These are phyloP conservation scores for Tinea trinotella DNA, from an alignment of 2,888 invertebrate genomes.

Conservation along the genomic window DNA sequence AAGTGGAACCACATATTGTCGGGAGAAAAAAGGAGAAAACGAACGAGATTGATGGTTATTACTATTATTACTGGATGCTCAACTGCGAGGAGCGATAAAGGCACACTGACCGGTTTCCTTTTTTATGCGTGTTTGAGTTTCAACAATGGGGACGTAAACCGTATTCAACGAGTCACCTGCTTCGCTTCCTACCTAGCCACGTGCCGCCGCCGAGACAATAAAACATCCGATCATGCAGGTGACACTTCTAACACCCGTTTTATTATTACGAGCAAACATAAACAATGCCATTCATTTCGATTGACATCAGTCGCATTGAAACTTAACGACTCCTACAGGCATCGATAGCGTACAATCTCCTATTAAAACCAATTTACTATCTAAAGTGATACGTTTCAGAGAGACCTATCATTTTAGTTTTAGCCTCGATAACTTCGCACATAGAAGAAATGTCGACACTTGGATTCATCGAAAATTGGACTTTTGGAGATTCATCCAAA, in stretches of 20 bases:
- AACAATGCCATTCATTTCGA: background rate
- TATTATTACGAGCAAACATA: background rate
- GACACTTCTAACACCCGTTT: slow-evolving; percentile 5
- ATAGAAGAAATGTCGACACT: too few relatives aligned
- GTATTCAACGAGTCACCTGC: slow-evolving; percentile 63
- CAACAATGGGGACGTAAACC: slow-evolving; percentile 65
- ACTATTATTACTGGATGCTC: slow-evolving; percentile 65
- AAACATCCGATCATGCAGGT: slow-evolving; percentile 15
- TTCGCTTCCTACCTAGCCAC: slow-evolving; percentile 37
- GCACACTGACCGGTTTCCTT: slow-evolving; percentile 65
- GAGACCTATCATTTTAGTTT: too few relatives aligned
- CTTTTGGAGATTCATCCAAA: too few relatives aligned
- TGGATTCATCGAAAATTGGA: too few relatives aligned
- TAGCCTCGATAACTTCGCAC: too few relatives aligned
- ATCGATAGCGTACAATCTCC: too few relatives aligned
- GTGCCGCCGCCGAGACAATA: slow-evolving; percentile 30
- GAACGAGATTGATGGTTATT: slow-evolving; percentile 68
- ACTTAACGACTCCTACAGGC: too few relatives aligned
- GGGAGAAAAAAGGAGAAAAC: slow-evolving; percentile 62
- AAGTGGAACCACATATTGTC: slow-evolving; percentile 60
- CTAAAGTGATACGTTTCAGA: too few relatives aligned
- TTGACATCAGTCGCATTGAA: too few relatives aligned
- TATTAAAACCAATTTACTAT: too few relatives aligned
- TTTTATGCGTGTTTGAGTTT: slow-evolving; percentile 56
- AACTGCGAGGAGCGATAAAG: slow-evolving; percentile 62